Percentiles rank a stretch among this genome's conserved stretches.
Evolutionary conservation across 2,113 vertebrate genomes (phyloP).

Genomic region (Dolichotis patagonum): DNA sequence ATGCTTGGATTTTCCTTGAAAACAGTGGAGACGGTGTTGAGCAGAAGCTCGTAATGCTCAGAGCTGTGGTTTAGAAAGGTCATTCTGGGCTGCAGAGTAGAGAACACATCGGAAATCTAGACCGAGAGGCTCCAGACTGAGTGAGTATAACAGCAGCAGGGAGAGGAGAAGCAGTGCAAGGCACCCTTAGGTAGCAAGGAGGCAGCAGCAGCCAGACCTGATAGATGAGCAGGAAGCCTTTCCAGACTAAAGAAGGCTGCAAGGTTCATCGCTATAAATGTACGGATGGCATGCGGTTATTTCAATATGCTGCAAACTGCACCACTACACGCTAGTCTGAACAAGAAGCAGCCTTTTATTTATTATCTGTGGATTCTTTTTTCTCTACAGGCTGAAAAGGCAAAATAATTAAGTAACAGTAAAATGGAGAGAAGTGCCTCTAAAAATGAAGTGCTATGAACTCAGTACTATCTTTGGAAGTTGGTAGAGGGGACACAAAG

Average conservation of each 20-base stretch:
- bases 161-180: too few species aligned
- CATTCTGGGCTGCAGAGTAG: not conserved
- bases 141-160: not conserved
- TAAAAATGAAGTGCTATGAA: not conserved
- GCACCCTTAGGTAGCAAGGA: fast-evolving
- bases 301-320: not conserved
- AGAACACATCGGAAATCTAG: not conserved
- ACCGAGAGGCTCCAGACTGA: not conserved
- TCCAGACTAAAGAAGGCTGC: not conserved
- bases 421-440: not conserved
- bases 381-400: not conserved
- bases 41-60: not conserved
- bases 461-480: not conserved
- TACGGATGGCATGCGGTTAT: not conserved
- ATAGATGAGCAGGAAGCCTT: not conserved
- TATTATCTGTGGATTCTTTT: not conserved
- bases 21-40: not conserved
- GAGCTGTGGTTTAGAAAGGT: not conserved
- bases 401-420: not conserved
- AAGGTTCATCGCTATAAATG: not conserved
- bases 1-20: not conserved
- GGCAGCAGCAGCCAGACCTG: fast-evolving
- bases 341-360: not conserved
- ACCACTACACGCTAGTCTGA: not conserved
- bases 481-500: not conserved